Base-by-base conservation (phyloP, 2,797 vertebrate genomes). In the Loriculus beryllinus region DNA sequence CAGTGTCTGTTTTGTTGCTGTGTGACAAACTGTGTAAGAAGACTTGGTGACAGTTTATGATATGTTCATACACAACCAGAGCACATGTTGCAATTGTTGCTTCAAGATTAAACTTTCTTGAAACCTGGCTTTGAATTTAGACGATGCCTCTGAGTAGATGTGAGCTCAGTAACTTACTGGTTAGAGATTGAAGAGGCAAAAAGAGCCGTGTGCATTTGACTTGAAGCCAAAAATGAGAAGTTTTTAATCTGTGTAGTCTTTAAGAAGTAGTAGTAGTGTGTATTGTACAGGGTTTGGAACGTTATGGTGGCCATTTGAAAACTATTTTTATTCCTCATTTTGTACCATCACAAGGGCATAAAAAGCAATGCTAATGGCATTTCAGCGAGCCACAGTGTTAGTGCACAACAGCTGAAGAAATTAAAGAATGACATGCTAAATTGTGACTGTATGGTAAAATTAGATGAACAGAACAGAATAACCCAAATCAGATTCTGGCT, bases 21-120 rank as follows among this genome's bases (percentile, higher is more conserved):
- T 35, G 17, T 97, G 97, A 97, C 96, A 96, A 86, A 97, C 95
- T 39, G 54, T 43, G 74, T 29, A 31, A 67, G 88, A 94, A 74
- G 92, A 57, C 60, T 56, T 54, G 42, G 65, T 88, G 96, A 92
- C 95, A 95, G 93, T 43, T 76, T 23, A 33, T 65, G 92, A 87
- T 62, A 6, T 87, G 95, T 94, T 96, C 85, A 54, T 96, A 79
- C 9, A 72, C 49, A 79, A 82, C 59, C 74, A 39, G 56, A 78
- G 82, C 68, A 43, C 62, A 33, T 42, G 68, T 33, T 72, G 52
- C 75, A 77, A 7, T 77, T 23, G 7, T 80, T 64, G 31, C 78
- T 91, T 79, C 43, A 23, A 90, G 91, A 96, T 78, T 43, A 91
- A 78, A 86, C 80, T 86, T 92, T 18, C 40, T 90, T 54, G 40